Evolutionary conservation across 2,888 invertebrate genomes (phyloP).

Genomic region (Dryobotodes eremita): DNA sequence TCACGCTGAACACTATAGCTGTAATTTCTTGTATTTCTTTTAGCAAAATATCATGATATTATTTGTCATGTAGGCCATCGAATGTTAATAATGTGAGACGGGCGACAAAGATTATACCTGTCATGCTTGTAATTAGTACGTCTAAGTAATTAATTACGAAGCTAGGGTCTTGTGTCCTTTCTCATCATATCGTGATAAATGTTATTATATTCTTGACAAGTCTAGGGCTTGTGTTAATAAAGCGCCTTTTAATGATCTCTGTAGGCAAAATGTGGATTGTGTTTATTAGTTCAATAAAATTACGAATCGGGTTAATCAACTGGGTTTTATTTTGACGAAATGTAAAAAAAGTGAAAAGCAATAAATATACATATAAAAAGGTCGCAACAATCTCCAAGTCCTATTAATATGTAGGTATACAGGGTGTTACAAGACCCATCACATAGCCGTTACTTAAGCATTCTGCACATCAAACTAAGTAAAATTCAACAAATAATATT

Average conservation of each 20-base stretch:
- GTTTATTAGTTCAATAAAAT: too few relatives aligned
- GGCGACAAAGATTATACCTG: slow-evolving; percentile 29
- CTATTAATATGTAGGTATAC: too few relatives aligned
- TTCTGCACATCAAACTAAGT: too few relatives aligned
- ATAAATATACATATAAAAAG: too few relatives aligned
- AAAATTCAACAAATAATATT: too few relatives aligned
- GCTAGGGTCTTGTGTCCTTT: slow-evolving; percentile 16
- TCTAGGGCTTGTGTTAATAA: slow-evolving; percentile 18
- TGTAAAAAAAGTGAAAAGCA: too few relatives aligned
- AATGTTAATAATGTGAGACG: slow-evolving; percentile 36
- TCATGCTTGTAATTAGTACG: slow-evolving; percentile 44
- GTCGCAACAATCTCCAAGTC: too few relatives aligned
- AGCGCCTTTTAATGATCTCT: slow-evolving; percentile 8
- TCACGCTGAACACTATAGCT: background rate
- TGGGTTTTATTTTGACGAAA: too few relatives aligned
- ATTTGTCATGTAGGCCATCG: slow-evolving; percentile 10
- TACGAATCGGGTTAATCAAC: too few relatives aligned
- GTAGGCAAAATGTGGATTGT: too few relatives aligned
- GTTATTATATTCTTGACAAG: slow-evolving; percentile 41
- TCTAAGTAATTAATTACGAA: slow-evolving; percentile 47
- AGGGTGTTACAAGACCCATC: too few relatives aligned
- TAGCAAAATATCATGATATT: slow-evolving; percentile 15
- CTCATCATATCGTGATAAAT: slow-evolving; percentile 37
- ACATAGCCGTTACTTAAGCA: too few relatives aligned
- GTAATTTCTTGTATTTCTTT: background rate